Percentiles rank a stretch among this genome's conserved stretches.
phyloP scores from a whole-genome alignment of 2,888 invertebrate species.

The Diaprepes abbreviatus region DNA sequence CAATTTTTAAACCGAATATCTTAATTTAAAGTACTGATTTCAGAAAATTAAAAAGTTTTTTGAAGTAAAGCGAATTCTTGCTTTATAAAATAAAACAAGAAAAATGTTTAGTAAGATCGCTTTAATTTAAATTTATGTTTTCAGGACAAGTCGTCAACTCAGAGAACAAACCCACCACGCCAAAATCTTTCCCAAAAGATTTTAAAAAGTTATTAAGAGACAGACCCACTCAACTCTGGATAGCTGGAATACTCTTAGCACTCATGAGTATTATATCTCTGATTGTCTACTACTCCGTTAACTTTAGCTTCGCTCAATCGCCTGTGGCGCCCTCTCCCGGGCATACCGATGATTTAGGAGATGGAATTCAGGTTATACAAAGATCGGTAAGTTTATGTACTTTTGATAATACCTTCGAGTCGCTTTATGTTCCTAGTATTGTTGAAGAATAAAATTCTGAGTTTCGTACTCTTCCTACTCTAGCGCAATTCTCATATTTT shows the following conservation, averaged over 20 bases:
- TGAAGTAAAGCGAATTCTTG: too few species aligned
- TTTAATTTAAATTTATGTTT: conserved; percentile 15
- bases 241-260: conserved; percentile 14
- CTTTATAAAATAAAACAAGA: too few species aligned
- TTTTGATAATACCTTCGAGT: too few species aligned
- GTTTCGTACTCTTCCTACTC: too few species aligned
- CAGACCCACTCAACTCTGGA: conserved; percentile 27
- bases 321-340: neutral
- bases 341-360: conserved; percentile 43
- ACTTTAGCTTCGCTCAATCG: neutral
- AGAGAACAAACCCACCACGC: neutral
- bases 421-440: too few species aligned
- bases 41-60: too few species aligned
- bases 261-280: conserved; percentile 17
- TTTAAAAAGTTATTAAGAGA: conserved; percentile 21
- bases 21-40: too few species aligned
- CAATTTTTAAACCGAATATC: too few species aligned
- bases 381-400: conserved; percentile 39
- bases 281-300: conserved; percentile 17
- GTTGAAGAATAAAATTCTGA: too few species aligned
- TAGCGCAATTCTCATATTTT: too few species aligned
- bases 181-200: neutral
- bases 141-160: conserved; percentile 26
- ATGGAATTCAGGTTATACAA: conserved; percentile 44
- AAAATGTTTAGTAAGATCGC: too few species aligned